Evolutionary conservation across 2,888 invertebrate species (phyloP), one percentile per base, ranked within the genome.

Genomic region (Andrena chrysosceles): DNA sequence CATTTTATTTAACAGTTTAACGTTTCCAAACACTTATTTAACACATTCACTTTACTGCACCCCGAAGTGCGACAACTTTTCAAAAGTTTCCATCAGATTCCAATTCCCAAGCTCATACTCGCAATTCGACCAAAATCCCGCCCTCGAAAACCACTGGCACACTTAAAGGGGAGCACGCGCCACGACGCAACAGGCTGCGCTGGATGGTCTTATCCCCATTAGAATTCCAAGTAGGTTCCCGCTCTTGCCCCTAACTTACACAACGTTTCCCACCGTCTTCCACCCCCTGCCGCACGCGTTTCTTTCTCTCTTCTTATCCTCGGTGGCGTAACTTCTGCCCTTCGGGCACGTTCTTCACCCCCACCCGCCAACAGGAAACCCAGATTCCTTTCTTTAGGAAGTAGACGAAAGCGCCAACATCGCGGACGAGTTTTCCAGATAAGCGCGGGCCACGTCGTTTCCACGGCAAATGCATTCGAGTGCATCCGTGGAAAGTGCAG

Each of bases 131-230:
- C 7, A 13, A 10, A 23, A 26, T 23, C 5, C 16, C 13, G 49
- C 48, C 20, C n/a, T 29, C 56, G 2, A 5, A 23, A 48, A 1
- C 13, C 13, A 52, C 8, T 29, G 10, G 8, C 16, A 1, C 20
- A 31, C 13, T 67, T 5, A 42, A 42, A 60, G 10, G 48, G 31
- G 7, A 68, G 70, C 87, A 85, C 88, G 88, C 87, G 87, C 76
- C 76, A 52, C 52, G 88, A 85, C 83, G 92, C 91, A 91, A 91
- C 91, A 91, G 92, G 92, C 92, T 78, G 85, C 60, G 71, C 70
- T 42, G 42, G 76, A 82, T 80, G 59, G 87, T 83, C 78, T 87
- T 87, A 81, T 87, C 89, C 90, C 90, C 86, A 89, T 92, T 90
- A 89, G 89, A 91, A 91, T 90, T 90, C 87, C 87, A 89, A 87